Evolutionary conservation across 2,888 invertebrate species (phyloP), one percentile per base, ranked within the genome.

Genomic region (Sinhomidia bicolor): DNA sequence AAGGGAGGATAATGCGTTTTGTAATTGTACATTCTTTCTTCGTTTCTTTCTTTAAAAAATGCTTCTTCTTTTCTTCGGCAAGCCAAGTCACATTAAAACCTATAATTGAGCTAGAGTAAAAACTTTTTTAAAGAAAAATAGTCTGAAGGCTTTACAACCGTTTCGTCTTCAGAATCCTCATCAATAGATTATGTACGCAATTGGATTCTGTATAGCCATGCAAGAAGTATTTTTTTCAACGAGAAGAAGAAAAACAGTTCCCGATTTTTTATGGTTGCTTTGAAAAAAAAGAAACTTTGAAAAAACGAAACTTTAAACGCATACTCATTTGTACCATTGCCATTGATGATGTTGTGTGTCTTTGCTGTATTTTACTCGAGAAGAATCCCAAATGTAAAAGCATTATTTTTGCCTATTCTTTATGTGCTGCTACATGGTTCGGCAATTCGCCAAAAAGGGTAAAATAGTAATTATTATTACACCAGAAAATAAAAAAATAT

Each of bases 391-490:
- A 47, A 57, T 57, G n/a, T 23, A 1, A 68, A 68, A 68, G 44
- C 5, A 23, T 57, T 32, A 36, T 12, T 12, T 41, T 32, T n/a
- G 2, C 3, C n/a, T 32, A 14, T 68, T 23, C 68, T n/a, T 68
- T 36, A 36, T 36, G 36, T 5, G 36, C 68, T n/a, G 62, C 14
- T 23, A 62, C 26, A 62, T 23, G 36, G 36, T 17, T 68, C 36
- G 79, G 79, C 79, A 79, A 57, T 20, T 79, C 17, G 79, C 76
- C 76, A 76, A 26, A 23, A 76, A 26, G 44, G 51, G 76, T 51
- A 29, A 51, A 68, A 26, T 26, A 47, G 41, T 6, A 47, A 26
- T 60, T 54, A 54, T 51, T 36, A 51, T 54, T 54, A 6, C 20
- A 54, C 54, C 20, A 54, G 17, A 12, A n/a, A 51, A 51, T 51